A percentile compares a stretch with the other conserved stretches of the same genome.
Conservation (phyloP, 2,113 vertebrate species). For the Tympanuchus pallidicinctus region DNA sequence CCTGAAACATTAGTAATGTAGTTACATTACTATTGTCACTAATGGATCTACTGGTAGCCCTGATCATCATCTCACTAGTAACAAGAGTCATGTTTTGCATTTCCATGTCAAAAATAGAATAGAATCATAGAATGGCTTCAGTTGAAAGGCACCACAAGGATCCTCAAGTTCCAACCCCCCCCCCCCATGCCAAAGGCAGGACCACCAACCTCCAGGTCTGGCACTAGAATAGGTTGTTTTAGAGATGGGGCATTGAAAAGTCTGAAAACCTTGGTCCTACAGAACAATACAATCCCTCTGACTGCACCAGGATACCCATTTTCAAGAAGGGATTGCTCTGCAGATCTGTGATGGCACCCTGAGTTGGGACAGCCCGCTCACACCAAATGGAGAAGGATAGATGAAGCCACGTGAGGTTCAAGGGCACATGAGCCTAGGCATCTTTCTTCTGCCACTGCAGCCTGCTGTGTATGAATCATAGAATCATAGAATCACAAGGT, state of each 20-base stretch:
- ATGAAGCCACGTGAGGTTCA: neutral
- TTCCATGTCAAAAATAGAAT: neutral
- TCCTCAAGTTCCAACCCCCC: no score
- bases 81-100: neutral
- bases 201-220: no score
- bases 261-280: no score
- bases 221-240: no score
- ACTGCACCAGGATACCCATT: neutral
- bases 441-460: neutral
- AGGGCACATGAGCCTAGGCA: neutral
- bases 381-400: neutral
- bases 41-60: neutral
- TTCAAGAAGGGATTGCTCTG: neutral
- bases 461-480: no score
- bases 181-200: no score
- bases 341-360: neutral
- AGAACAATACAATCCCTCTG: no score
- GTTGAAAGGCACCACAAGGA: no score
- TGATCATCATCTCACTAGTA: neutral
- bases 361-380: neutral
- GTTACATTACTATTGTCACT: conserved; percentile 21
- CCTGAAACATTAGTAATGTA: neutral
- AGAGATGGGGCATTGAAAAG: no score
- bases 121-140: no score
- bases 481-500: no score